Conservation (phyloP, 2,888 invertebrate species). For the Malachius bipustulatus region DNA sequence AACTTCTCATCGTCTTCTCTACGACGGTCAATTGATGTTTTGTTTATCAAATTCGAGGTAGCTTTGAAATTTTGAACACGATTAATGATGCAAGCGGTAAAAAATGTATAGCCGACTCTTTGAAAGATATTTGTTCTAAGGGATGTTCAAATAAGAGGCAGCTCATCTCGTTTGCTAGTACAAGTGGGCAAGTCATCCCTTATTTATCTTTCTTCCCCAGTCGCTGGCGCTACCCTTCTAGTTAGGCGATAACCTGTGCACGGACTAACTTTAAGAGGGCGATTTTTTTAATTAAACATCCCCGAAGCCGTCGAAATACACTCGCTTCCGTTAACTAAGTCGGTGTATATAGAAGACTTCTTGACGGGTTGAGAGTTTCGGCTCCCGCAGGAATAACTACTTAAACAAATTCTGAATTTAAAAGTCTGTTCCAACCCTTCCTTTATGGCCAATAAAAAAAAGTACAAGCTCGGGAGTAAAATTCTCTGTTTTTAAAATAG, state of each 20-base stretch:
- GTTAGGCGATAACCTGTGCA: constrained; percentile 13
- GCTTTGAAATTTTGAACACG: no score
- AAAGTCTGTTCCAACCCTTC: constrained; percentile 18
- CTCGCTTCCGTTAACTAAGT: no score
- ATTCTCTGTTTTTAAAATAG: background rate
- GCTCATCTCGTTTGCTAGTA: constrained; percentile 11
- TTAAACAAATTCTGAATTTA: constrained; percentile 16
- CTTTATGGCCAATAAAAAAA: constrained; percentile 20
- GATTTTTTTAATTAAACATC: constrained; percentile 21
- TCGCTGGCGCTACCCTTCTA: constrained; percentile 11
- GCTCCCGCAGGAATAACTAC: background rate
- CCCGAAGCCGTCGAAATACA: no score
- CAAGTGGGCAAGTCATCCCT: constrained; percentile 18
- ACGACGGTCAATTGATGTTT: no score
- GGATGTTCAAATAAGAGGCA: constrained; percentile 14
- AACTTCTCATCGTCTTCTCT: no score
- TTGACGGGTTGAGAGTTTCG: no score
- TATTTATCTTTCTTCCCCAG: constrained; percentile 17
- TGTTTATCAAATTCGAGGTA: no score
- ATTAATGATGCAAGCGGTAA: no score
- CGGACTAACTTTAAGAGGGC: constrained; percentile 12
- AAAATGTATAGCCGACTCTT: no score
- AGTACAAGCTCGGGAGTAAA: constrained; percentile 3
- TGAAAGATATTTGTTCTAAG: no score
- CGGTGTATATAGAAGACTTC: no score